Conservation (phyloP, 1,140 invertebrate genomes). For the Saxidomus purpurata region DNA sequence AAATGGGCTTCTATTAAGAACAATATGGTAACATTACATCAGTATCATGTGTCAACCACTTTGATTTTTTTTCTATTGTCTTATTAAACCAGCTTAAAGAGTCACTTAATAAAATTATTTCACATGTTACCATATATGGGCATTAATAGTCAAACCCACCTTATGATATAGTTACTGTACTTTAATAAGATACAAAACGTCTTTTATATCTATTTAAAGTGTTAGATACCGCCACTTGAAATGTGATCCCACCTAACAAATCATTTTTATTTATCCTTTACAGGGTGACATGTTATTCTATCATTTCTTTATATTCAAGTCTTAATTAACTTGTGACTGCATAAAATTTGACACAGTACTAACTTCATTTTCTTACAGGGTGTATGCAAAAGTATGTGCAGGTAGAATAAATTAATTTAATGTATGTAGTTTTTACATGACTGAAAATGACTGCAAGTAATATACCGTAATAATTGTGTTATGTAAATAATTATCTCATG, state of each 20-base stretch:
- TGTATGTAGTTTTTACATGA: too few relatives aligned
- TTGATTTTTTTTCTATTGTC: not conserved
- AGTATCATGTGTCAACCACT: too few relatives aligned
- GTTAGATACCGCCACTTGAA: not conserved
- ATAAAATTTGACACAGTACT: not conserved
- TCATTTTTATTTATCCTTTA: constrained; percentile 3
- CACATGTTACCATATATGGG: not conserved
- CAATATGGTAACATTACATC: too few relatives aligned
- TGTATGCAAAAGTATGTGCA: too few relatives aligned
- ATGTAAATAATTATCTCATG: too few relatives aligned
- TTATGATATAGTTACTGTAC: not conserved
- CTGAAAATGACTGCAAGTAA: too few relatives aligned
- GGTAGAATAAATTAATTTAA: too few relatives aligned
- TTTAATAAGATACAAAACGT: not conserved
- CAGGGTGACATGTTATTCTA: constrained; percentile 15
- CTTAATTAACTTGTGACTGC: not conserved
- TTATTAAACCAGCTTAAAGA: not conserved
- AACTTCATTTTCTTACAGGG: too few relatives aligned
- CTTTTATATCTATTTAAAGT: not conserved
- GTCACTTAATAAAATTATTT: not conserved
- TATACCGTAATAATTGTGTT: too few relatives aligned
- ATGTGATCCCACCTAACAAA: not conserved
- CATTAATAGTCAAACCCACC: not conserved
- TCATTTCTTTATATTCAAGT: not conserved
- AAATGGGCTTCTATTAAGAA: too few relatives aligned